A percentile compares a stretch with the other conserved stretches of the same genome.
Conservation (phyloP, 2,797 vertebrate species). For the Chelmon rostratus region DNA sequence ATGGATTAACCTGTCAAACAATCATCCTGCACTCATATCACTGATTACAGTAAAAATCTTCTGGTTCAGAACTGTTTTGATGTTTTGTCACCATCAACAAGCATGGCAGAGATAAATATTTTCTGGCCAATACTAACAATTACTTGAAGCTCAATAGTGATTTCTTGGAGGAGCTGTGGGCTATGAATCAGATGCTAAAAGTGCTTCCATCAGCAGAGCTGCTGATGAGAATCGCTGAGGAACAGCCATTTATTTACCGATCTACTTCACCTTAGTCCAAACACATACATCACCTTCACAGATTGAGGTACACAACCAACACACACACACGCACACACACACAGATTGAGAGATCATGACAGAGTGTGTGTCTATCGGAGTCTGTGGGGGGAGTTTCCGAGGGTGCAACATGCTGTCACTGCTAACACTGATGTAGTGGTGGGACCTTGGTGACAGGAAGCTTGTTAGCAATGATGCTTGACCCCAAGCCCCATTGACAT, state of each 20-base stretch:
- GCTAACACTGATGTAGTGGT: conserved; percentile 51
- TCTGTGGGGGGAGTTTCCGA: neutral
- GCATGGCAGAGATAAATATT: neutral
- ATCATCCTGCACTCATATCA: neutral
- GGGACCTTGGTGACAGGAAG: conserved; percentile 32
- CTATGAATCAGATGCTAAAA: conserved; percentile 45
- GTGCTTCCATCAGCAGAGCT: conserved; percentile 58
- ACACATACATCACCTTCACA: conserved; percentile 40
- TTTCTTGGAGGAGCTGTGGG: conserved; percentile 40
- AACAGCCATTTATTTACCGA: conserved; percentile 48
- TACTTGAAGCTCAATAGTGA: conserved; percentile 42
- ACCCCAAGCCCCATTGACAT: conserved; percentile 29
- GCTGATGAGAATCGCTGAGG: conserved; percentile 40
- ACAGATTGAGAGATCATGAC: conserved; percentile 8
- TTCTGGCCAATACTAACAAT: conserved; percentile 41
- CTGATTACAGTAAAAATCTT: conserved; percentile 2
- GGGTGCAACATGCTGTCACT: conserved; percentile 16
- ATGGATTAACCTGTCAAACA: neutral
- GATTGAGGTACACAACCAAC: conserved; percentile 3
- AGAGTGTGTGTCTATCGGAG: neutral
- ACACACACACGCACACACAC: conserved; percentile 19
- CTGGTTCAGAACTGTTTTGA: conserved; percentile 7
- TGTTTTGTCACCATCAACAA: conserved; percentile 19
- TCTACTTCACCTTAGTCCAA: conserved; percentile 45
- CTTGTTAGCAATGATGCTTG: conserved; percentile 23